phyloP scores from a whole-genome alignment of 1,140 invertebrate species.

The Lysiphlebus fabarum region DNA sequence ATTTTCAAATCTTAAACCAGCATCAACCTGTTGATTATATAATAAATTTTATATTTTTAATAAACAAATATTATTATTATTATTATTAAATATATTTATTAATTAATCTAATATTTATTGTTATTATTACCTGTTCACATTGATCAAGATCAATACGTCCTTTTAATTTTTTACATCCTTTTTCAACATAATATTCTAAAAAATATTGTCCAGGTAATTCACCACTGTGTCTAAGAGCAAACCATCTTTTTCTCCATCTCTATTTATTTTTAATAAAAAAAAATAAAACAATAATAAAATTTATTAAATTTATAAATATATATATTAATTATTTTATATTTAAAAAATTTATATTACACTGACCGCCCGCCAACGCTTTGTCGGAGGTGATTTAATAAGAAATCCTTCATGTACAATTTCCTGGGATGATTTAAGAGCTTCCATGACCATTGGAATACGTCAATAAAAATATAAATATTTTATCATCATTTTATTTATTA shows the following conservation, averaged over 20 bases:
- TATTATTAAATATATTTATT: not conserved
- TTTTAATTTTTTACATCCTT: conserved; percentile 80
- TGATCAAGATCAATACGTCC: conserved; percentile 91
- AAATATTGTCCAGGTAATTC: conserved; percentile 91
- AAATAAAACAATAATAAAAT: conserved; percentile 15
- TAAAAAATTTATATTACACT: conserved; percentile 7
- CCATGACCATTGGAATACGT: conserved; percentile 29
- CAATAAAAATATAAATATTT: too few relatives aligned
- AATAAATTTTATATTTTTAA: not conserved
- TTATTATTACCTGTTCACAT: conserved; percentile 78
- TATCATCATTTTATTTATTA: too few relatives aligned
- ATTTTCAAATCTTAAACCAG: conserved; percentile 78
- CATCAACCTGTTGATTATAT: conserved; percentile 65
- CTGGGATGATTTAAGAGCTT: conserved; percentile 47
- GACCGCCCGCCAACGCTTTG: conserved; percentile 85
- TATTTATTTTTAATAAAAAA: conserved; percentile 53
- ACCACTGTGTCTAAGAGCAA: conserved; percentile 83
- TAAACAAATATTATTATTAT: not conserved
- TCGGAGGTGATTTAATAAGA: conserved; percentile 88
- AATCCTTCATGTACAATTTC: conserved; percentile 80
- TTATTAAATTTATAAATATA: not conserved
- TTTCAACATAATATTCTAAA: conserved; percentile 89
- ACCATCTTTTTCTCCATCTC: conserved; percentile 93
- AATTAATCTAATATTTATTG: not conserved
- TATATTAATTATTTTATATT: conserved; percentile 1